Conservation (phyloP, 2,113 vertebrate species). For the Sardina pilchardus region DNA sequence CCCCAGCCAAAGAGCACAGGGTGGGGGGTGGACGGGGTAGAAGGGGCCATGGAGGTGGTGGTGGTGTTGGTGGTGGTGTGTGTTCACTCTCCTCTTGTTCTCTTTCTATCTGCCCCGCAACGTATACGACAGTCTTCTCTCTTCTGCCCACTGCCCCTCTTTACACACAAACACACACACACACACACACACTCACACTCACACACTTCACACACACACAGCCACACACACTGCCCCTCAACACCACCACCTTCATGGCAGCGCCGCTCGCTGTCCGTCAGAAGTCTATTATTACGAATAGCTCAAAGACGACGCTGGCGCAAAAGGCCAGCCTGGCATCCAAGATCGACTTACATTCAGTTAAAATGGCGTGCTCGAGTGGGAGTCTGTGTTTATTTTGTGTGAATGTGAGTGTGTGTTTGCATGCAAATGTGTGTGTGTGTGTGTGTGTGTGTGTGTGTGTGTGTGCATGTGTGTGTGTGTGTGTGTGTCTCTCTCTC, state of each 20-base stretch:
- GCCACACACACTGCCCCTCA: not conserved
- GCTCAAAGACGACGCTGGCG: not conserved
- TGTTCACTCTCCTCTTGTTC: conserved; percentile 38
- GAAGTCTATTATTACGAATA: not conserved
- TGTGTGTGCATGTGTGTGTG: conserved; percentile 1
- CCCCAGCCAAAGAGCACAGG: not conserved
- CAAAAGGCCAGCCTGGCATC: not conserved
- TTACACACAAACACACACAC: not conserved
- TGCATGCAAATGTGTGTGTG: not conserved
- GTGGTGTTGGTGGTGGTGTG: not conserved
- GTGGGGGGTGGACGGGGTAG: not conserved
- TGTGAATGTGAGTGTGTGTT: conserved; percentile 32
- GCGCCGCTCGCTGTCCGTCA: not conserved
- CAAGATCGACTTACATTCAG: not conserved
- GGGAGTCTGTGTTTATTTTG: not conserved
- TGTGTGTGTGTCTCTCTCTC: not conserved
- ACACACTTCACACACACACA: not conserved
- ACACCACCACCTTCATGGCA: not conserved
- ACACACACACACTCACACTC: conserved; percentile 6
- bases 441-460: not conserved
- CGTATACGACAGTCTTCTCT: not conserved
- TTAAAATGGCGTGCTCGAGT: not conserved
- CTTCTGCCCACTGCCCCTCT: not conserved
- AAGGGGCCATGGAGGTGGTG: no score
- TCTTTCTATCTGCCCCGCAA: conserved; percentile 35